Conservation (phyloP, 1,140 invertebrate genomes). For the Tetramorium alpestre region DNA sequence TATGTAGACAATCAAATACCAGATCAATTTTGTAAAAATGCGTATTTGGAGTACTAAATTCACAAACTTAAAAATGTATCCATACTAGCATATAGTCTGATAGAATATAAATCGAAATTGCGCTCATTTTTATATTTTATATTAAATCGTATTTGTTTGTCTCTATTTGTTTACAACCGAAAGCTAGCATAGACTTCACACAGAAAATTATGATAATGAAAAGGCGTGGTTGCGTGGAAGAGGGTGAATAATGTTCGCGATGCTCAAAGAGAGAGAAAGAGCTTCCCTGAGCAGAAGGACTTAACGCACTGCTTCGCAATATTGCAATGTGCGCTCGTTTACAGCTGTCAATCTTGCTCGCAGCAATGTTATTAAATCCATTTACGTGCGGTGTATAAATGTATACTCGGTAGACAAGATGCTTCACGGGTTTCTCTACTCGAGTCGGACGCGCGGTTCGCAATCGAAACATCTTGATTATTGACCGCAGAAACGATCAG, state of each 20-base stretch:
- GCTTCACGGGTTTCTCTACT: conserved; percentile 37
- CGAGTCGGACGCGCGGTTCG: conserved; percentile 34
- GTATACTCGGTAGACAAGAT: conserved; percentile 43
- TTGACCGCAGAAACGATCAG: conserved; percentile 46
- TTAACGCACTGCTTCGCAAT: conserved; percentile 44
- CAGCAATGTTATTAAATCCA: conserved; percentile 59
- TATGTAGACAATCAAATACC: too few species aligned
- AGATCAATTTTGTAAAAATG: too few species aligned
- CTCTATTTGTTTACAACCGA: conserved; percentile 17
- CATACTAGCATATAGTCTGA: background rate
- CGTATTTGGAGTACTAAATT: too few species aligned
- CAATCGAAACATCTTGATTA: conserved; percentile 60
- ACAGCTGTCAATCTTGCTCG: conserved; percentile 59
- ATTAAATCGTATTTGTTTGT: background rate
- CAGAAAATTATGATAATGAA: conserved; percentile 51
- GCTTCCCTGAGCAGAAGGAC: conserved; percentile 10
- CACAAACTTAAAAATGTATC: too few species aligned
- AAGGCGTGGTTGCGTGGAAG: conserved; percentile 37
- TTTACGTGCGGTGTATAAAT: conserved; percentile 52
- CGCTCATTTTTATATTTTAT: background rate
- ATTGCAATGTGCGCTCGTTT: conserved; percentile 53
- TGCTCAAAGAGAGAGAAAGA: background rate
- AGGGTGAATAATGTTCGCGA: conserved; percentile 47
- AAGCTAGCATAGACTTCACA: background rate
- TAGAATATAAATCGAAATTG: background rate